Evolutionary conservation across 2,113 vertebrate species (phyloP).

Genomic region (Phasianus colchicus): DNA sequence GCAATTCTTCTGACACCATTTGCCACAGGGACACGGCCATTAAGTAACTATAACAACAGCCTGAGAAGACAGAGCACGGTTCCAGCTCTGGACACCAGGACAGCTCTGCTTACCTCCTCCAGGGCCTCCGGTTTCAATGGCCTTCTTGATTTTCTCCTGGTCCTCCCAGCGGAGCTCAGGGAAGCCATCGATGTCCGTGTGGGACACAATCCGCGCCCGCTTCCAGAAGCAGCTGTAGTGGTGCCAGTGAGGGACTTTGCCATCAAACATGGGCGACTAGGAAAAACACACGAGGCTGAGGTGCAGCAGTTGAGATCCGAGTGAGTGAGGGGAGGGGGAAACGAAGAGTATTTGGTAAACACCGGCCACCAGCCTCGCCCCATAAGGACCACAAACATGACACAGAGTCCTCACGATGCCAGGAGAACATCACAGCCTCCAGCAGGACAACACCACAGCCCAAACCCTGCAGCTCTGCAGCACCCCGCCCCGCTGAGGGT

Average conservation of each 20-base stretch:
- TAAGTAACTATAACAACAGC: not conserved
- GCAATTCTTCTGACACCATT: not conserved
- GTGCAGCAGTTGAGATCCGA: not conserved
- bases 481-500: rapidly evolving
- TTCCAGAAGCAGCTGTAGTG: conserved; percentile 99
- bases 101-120: conserved; percentile 62
- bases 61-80: not conserved
- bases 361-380: not conserved
- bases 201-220: conserved; percentile 83
- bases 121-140: conserved; percentile 88
- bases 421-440: not conserved
- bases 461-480: not conserved
- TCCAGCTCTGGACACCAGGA: not conserved
- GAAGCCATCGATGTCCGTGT: conserved; percentile 87
- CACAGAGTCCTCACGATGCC: not conserved
- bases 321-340: rapidly evolving
- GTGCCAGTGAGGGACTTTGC: conserved; percentile 97
- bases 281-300: not conserved
- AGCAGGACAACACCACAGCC: not conserved
- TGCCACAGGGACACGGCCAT: rapidly evolving
- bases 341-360: not conserved
- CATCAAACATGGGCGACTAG: conserved; percentile 97
- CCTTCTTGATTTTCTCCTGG: conserved; percentile 95
- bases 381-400: rapidly evolving
- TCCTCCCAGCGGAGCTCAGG: conserved; percentile 94